Percentiles rank a stretch among this genome's conserved stretches.
Evolutionary conservation across 2,797 vertebrate genomes (phyloP).

Genomic region (Chaetodon trifasciatus): DNA sequence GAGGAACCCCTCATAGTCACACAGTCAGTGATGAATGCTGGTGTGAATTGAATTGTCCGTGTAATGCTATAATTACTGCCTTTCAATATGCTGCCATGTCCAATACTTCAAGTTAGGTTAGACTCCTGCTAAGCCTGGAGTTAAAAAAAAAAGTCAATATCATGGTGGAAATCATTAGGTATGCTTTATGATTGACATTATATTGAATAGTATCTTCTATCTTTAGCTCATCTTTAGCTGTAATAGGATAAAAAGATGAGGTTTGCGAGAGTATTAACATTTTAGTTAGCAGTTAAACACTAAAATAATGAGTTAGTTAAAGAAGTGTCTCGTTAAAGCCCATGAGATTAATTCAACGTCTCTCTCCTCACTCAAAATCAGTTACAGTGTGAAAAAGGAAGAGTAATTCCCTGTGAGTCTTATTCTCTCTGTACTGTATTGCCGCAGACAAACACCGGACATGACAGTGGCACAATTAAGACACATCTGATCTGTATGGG

Average conservation of each 20-base stretch:
- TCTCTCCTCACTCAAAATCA: constrained; percentile 1
- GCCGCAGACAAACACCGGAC: constrained; percentile 21
- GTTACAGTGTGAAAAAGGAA: neutral
- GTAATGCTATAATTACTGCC: constrained; percentile 77
- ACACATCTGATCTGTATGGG: constrained; percentile 37
- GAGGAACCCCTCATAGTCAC: constrained; percentile 44
- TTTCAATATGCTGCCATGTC: constrained; percentile 77
- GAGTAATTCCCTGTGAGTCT: constrained; percentile 12
- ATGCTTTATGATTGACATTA: neutral
- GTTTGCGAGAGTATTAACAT: neutral
- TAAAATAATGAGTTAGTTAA: neutral
- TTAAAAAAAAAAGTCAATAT: constrained; percentile 36
- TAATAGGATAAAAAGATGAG: neutral
- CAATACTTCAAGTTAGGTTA: constrained; percentile 73
- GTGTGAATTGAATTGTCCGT: constrained; percentile 66
- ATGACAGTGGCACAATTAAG: constrained; percentile 50
- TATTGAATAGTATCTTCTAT: neutral
- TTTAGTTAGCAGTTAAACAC: neutral
- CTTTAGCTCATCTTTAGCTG: neutral
- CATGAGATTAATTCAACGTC: neutral
- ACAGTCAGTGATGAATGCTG: constrained; percentile 38
- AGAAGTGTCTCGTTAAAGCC: constrained; percentile 11
- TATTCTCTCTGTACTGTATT: constrained; percentile 7
- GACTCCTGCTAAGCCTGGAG: constrained; percentile 8
- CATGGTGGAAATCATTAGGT: constrained; percentile 12